phyloP scores from a whole-genome alignment of 2,888 invertebrate species.

The Lingula anatina region DNA sequence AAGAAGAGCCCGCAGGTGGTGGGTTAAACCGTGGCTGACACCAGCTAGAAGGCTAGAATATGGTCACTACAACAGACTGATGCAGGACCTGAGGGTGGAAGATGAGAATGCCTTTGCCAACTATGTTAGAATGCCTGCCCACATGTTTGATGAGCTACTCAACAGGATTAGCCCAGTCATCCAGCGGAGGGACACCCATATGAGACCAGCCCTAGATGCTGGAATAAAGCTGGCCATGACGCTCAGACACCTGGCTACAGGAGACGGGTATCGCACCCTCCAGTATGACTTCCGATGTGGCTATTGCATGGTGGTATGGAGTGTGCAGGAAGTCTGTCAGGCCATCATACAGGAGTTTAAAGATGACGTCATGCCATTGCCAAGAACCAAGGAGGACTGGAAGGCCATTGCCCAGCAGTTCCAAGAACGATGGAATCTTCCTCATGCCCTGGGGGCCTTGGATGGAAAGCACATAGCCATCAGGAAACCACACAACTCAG shows the following conservation, averaged over 20 bases:
- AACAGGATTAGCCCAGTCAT: too few relatives aligned
- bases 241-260: constrained; percentile 15
- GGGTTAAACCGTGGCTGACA: constrained; percentile 7
- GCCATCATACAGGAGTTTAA: constrained; percentile 14
- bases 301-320: constrained; percentile 5
- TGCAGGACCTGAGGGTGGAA: constrained; percentile 6
- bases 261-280: constrained; percentile 11
- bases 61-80: constrained; percentile 6
- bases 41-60: constrained; percentile 8
- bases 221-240: constrained; percentile 14
- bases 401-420: constrained; percentile 10
- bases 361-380: constrained; percentile 12
- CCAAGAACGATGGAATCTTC: constrained; percentile 16
- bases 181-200: constrained; percentile 8
- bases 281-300: constrained; percentile 14
- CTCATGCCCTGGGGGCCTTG: constrained; percentile 18
- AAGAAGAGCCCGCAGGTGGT: constrained; percentile 2
- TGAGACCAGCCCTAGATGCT: constrained; percentile 9
- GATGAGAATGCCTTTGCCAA: constrained; percentile 3
- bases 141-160: too few relatives aligned
- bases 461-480: constrained; percentile 23
- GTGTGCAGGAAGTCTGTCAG: constrained; percentile 13
- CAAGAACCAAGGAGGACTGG: constrained; percentile 11
- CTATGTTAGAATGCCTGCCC: too few relatives aligned
- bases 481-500: constrained; percentile 12